A percentile compares a stretch with the other conserved stretches of the same genome.
phyloP scores from a whole-genome alignment of 2,888 invertebrate species.

The Therioaphis trifolii region DNA sequence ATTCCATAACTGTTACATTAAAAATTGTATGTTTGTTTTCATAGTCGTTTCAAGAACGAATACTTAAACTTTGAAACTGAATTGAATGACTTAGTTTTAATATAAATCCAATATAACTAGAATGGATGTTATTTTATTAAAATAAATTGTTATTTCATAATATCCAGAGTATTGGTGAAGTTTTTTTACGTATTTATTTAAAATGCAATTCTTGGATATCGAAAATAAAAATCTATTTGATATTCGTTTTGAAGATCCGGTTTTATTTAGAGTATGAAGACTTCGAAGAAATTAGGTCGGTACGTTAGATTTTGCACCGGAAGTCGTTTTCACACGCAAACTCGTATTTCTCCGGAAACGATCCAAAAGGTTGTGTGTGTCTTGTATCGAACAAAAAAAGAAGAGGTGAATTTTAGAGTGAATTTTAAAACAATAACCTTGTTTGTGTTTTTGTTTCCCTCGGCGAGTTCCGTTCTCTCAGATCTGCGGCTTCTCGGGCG shows the following conservation, averaged over 20 bases:
- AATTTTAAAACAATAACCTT: neutral
- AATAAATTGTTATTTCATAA: too few relatives aligned
- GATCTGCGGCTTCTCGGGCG: neutral
- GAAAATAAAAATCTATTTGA: neutral
- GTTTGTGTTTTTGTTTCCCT: neutral
- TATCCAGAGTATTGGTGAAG: neutral
- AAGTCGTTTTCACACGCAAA: conserved; percentile 33
- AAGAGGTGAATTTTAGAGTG: neutral
- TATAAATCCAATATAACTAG: neutral
- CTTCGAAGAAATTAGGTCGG: neutral
- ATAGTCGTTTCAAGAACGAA: neutral
- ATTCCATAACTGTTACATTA: neutral
- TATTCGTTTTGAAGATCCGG: conserved; percentile 2
- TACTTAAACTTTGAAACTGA: neutral
- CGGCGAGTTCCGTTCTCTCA: neutral
- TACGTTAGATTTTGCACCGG: conserved; percentile 5
- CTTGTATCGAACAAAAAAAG: neutral
- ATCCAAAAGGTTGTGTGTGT: neutral
- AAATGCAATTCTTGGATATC: neutral
- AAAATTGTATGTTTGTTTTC: neutral
- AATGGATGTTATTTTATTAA: too few relatives aligned
- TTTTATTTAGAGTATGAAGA: neutral
- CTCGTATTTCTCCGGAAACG: conserved; percentile 6
- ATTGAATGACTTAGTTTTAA: neutral
- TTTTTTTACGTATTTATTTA: neutral